Percentiles rank a stretch among this genome's conserved stretches.
Evolutionary conservation across 2,113 vertebrate species (phyloP).

Genomic region (Nematolebias whitei): DNA sequence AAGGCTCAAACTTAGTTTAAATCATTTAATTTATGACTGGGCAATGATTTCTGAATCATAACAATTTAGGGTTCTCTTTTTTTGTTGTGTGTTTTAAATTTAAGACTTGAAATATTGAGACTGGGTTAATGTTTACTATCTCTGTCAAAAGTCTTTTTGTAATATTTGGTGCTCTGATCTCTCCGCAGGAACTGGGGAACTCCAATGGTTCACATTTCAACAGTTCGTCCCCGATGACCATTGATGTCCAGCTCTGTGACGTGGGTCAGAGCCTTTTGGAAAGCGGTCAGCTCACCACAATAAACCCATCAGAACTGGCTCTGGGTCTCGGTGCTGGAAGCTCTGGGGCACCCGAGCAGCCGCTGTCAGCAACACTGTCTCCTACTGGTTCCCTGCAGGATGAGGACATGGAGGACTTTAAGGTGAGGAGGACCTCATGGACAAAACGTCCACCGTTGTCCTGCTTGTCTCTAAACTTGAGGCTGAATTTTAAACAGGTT

Average conservation of each 20-base stretch:
- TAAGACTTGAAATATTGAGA: background rate
- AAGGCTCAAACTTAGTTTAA: too few relatives aligned
- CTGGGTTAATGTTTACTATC: background rate
- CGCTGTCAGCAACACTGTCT: slow-evolving; percentile 85
- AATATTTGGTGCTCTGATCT: background rate
- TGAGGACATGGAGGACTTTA: slow-evolving; percentile 90
- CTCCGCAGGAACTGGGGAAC: slow-evolving; percentile 85
- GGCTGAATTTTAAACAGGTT: too few relatives aligned
- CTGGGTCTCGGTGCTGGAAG: slow-evolving; percentile 83
- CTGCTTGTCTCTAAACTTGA: background rate
- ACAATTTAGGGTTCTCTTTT: too few relatives aligned
- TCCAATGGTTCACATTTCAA: slow-evolving; percentile 87
- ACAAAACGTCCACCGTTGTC: background rate
- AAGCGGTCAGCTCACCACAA: slow-evolving; percentile 86
- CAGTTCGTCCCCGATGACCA: slow-evolving; percentile 88
- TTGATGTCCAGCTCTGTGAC: slow-evolving; percentile 88
- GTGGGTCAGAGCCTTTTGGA: slow-evolving; percentile 84
- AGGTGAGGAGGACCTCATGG: slow-evolving; percentile 65
- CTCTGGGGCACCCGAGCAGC: slow-evolving; percentile 83
- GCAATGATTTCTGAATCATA: too few relatives aligned
- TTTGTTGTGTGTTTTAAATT: too few relatives aligned
- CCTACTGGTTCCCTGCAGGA: slow-evolving; percentile 88
- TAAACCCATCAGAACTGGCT: slow-evolving; percentile 89
- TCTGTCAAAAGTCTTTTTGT: too few relatives aligned
- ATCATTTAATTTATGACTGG: too few relatives aligned